phyloP scores from a whole-genome alignment of 2,888 invertebrate species.

The Phlogophora meticulosa region DNA sequence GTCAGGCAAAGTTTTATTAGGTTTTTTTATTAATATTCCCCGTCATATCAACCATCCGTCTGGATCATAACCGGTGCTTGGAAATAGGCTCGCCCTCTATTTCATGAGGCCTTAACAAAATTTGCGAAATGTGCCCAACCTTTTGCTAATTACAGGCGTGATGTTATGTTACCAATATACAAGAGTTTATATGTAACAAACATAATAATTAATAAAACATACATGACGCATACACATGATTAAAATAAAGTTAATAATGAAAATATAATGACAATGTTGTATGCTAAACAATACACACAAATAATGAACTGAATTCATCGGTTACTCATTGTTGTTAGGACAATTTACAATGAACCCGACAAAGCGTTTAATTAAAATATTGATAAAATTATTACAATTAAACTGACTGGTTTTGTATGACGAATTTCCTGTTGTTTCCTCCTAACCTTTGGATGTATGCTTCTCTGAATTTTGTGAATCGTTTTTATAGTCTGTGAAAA shows the following conservation, averaged over 20 bases:
- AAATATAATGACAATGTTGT: slow-evolving; percentile 17
- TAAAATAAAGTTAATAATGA: slow-evolving; percentile 5
- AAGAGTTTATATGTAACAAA: slow-evolving; percentile 2
- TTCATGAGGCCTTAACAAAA: too few relatives aligned
- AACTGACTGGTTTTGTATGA: slow-evolving; percentile 36
- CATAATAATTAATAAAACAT: slow-evolving; percentile 12
- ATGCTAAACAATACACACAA: slow-evolving; percentile 12
- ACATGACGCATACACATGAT: slow-evolving; percentile 14
- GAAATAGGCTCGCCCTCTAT: too few relatives aligned
- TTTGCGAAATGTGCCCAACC: too few relatives aligned
- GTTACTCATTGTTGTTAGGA: slow-evolving; percentile 30
- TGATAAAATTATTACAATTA: slow-evolving; percentile 45
- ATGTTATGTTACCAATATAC: too few relatives aligned
- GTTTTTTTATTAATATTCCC: too few relatives aligned
- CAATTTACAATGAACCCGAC: slow-evolving; percentile 29
- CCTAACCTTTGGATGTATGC: slow-evolving; percentile 12
- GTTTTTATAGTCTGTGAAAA: slow-evolving; percentile 50
- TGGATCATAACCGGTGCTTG: too few relatives aligned
- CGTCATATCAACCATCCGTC: too few relatives aligned
- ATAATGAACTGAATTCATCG: slow-evolving; percentile 9
- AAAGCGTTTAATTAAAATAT: slow-evolving; percentile 39
- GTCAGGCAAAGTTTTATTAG: too few relatives aligned
- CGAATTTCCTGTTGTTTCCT: slow-evolving; percentile 41
- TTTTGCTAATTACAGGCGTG: too few relatives aligned
- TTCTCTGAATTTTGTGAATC: slow-evolving; percentile 54